Evolutionary conservation across 1,140 invertebrate species (phyloP), one percentile per base, ranked within the genome.

Genomic region (Brachionus sp.): DNA sequence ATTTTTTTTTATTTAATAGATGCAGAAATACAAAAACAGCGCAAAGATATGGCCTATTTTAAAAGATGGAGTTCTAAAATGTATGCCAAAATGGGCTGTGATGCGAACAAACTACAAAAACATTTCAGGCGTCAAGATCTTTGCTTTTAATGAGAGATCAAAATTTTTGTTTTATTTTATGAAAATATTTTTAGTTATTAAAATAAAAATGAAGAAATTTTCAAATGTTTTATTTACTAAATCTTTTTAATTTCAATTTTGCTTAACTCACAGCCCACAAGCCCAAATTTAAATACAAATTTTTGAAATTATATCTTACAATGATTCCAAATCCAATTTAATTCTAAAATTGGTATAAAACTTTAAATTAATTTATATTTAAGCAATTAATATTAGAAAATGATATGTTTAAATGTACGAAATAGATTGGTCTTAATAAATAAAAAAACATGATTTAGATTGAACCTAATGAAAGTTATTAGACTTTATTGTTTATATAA

Each of bases 101-200:
- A 94, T 87, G 92, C 86, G 3, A 97, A 98, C 86, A 95, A 95
- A 88, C 89, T 95, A 66, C 95, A 95, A 87, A 91, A 90, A 82
- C 92, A 95, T 89, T 95, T 93, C 88, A 91, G 94, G 16, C 19
- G 77, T 7, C 77, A 80, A 62, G 70, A 75, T 75, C 12, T 75
- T 5, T 46, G 39, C 13, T 75, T 75, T 50, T 75, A 75, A 33
- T 39, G 10, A 37, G 16, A 39, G n/a, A 25, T 46, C 39, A 44
- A 75, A 25, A 46, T 75, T 25, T 25, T 46, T 75, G 39, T 35
- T 5, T 29, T 37, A n/a, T 42, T 70, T 70, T 70, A 39, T 70
- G 39, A 50, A 46, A 23, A 29, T 50, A 9, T 44, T 75, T 44
- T 75, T 75, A 75, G 42, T 75, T 75, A 16, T 73, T 73, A 42